Evolutionary conservation across 1,140 invertebrate genomes (phyloP).

Genomic region (Diprion similis): DNA sequence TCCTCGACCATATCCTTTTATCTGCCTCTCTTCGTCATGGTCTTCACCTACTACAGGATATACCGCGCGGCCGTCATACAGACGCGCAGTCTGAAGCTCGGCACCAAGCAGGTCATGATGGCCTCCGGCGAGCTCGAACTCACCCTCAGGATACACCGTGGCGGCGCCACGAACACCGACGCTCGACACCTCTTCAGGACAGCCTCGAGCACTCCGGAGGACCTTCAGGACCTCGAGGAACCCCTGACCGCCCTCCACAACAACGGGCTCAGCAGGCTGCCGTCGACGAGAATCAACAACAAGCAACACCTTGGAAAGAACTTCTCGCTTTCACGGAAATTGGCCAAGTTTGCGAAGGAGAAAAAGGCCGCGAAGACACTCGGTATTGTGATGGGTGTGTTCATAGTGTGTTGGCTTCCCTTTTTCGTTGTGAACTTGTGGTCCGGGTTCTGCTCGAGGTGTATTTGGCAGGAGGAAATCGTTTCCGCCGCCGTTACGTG

Average conservation of each 20-base stretch:
- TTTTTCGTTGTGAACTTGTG: constrained; percentile 97
- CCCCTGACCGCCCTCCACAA: constrained; percentile 76
- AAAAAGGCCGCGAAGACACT: constrained; percentile 96
- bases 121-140: constrained; percentile 82
- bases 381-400: constrained; percentile 97
- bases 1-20: constrained; percentile 98
- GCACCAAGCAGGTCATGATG: constrained; percentile 85
- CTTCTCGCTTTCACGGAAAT: constrained; percentile 86
- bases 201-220: constrained; percentile 71
- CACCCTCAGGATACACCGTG: constrained; percentile 88
- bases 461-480: constrained; percentile 87
- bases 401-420: constrained; percentile 97
- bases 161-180: constrained; percentile 69
- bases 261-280: constrained; percentile 73
- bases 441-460: constrained; percentile 87
- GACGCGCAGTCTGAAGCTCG: constrained; percentile 87
- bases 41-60: constrained; percentile 96
- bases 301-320: constrained; percentile 74
- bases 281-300: constrained; percentile 60
- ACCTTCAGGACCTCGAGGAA: constrained; percentile 70
- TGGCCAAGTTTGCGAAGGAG: constrained; percentile 93
- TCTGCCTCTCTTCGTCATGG: constrained; percentile 96
- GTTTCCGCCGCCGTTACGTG: constrained; percentile 95
- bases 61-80: constrained; percentile 94
- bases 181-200: constrained; percentile 59